Conservation (phyloP, 2,888 invertebrate species). For the Ormyrus nitidulus region DNA sequence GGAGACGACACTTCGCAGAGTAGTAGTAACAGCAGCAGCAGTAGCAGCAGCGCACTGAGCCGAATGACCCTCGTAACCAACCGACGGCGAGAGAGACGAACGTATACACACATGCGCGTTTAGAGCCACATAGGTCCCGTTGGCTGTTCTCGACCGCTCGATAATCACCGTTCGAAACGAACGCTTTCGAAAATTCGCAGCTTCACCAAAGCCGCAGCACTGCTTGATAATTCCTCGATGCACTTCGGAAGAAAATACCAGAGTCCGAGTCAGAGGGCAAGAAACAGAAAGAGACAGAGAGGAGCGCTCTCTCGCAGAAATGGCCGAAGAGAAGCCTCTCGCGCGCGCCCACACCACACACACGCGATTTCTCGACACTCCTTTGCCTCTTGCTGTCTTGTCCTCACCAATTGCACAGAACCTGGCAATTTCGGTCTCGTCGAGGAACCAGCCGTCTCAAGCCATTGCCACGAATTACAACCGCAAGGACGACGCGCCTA, state of each 20-base stretch:
- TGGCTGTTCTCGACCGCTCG: neutral
- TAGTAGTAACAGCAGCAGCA: neutral
- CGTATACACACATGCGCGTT: neutral
- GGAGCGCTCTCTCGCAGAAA: constrained; percentile 59
- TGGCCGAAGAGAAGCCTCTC: constrained; percentile 52
- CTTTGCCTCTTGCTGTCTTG: too few species aligned
- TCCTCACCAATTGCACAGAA: too few species aligned
- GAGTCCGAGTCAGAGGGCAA: neutral
- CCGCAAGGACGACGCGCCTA: too few species aligned
- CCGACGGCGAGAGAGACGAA: constrained; percentile 7
- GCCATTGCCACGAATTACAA: too few species aligned
- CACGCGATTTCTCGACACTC: constrained; percentile 2
- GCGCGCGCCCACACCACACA: neutral
- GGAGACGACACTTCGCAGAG: neutral
- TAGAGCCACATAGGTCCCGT: neutral
- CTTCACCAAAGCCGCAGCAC: neutral
- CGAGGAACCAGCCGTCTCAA: too few species aligned
- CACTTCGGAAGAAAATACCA: too few species aligned
- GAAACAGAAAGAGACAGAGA: constrained; percentile 2
- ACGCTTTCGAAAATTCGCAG: neutral
- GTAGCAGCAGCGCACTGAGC: too few species aligned
- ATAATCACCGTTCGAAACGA: neutral
- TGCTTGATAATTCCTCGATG: neutral
- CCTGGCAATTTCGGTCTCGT: too few species aligned
- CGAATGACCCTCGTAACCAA: neutral